Evolutionary conservation across 2,113 vertebrate genomes (phyloP), one percentile per base, ranked within the genome.

Genomic region (Pygoscelis antarcticus): DNA sequence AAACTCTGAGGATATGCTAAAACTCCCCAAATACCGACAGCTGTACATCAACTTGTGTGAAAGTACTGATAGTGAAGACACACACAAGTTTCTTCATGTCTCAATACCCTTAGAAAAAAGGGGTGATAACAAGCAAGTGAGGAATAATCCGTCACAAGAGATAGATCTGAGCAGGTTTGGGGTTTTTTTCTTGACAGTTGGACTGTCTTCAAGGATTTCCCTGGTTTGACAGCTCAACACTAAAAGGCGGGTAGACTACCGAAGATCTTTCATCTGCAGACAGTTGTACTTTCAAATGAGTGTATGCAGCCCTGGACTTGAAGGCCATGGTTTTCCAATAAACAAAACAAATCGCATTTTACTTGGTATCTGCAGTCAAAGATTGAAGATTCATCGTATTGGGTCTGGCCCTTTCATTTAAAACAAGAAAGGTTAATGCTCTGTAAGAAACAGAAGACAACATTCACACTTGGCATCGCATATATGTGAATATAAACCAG

Each of bases 261-360:
- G 55, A 47, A 51, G 32, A 30, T 8, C 46, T 22, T 46, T 13
- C 68, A 8, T 40, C 42, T 17, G 34, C 81, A 29, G 76, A 46
- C 44, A 51, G 51, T 2, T 38, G 46, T 29, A 10, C 70, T 49
- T 40, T 6, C 38, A 54, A n/a, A 47, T 2, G 9, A 61, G 44
- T 0, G 1, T 15, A 29, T 0, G 23, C 65, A 77, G 40, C 49
- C 29, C 69, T 20, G 44, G 29, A 11, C 49, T 46, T 5, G 32
- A 40, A 60, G 78, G 49, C 22, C 8, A 1, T 0, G 12, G 36
- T 26, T 68, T 34, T 49, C 27, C 68, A 66, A 7, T 4, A 21
- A 57, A 83, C 22, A 60, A 46, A 78, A 16, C 3, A 38, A 68
- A 38, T 16, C 46, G 12, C 18, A 2, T 54, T 58, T 40, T 6